Base-by-base conservation (phyloP, 2,113 vertebrate genomes). In the Acanthochromis polyacanthus region DNA sequence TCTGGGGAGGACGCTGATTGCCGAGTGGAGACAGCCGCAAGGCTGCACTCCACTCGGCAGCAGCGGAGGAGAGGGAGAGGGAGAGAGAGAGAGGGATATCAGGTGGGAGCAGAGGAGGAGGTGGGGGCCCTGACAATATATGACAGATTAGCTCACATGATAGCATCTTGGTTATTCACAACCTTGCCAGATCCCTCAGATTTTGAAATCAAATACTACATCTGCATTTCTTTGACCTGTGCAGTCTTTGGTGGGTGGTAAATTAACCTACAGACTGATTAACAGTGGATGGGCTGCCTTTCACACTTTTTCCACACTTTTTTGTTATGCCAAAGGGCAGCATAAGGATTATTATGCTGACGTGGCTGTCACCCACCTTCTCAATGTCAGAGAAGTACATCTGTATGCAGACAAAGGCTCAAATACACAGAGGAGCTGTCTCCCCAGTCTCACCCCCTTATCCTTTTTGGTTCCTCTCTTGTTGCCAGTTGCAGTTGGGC, bases 191-290 rank as follows among this genome's bases (percentile, higher is more conserved):
- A 65, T 80, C 57, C 60, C 73, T 72, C 63, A 60, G 72, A 15
- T 72, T 56, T 74, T 68, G 71, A 76, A 71, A 81, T 84, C 69
- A 81, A 75, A 66, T 63, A 53, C 68, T 62, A 23, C 77, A 84
- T 82, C 78, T 88, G 69, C 81, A 69, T 87, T 32, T 86, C 76
- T 79, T 70, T 52, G 43, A 82, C 82, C 62, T 82, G 75, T 23
- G 80, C 45, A 80, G 32, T 25, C 74, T 78, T 59, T 10, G 4
- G 80, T 78, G 80, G 88, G 85, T 80, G 87, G 88, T 82, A 81
- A 87, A 89, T 86, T 50, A 90, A 80, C 76, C 82, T 85, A 75
- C 77, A 79, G 65, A 48, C 75, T 89, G 87, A 91, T 92, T 85
- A 90, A 82, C 71, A 50, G 52, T 75, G 75, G 78, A 84, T 22